Evolutionary conservation across 2,797 vertebrate species (phyloP), one percentile per base, ranked within the genome.

Genomic region (Pampus argenteus): DNA sequence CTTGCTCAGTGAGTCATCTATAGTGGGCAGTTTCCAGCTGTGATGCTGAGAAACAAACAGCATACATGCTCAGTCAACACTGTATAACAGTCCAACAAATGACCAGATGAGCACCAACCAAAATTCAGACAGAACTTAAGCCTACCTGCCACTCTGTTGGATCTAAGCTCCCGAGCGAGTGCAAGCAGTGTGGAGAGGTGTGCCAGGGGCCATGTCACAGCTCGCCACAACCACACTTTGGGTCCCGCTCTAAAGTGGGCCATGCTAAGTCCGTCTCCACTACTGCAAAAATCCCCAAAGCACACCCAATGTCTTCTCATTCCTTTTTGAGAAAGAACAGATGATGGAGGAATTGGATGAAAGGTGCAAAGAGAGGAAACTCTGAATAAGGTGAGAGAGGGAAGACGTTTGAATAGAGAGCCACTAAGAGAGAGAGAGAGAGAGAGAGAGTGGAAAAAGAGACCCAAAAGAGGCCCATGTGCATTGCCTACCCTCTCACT

Each of bases 111-210:
- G 66, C 18, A 17, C 26, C 50, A 18, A 20, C 18, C 3, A 17
- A 40, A 40, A 40, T 2, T 40, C 38, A 17, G 15, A 40, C 38
- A 17, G 1, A 62, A 8, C 31, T 59, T 5, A 5, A 28, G 45
- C 89, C 51, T 91, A 92, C 88, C 89, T 90, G 75, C 49, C 17
- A n/a, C 49, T 61, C 73, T 76, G 66, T 28, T 66, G 66, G 71
- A 60, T 29, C 63, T 31, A 56, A 45, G 52, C 18, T 65, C 49
- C 60, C 34, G 54, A 25, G 31, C 13, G 1, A 59, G 66, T 63
- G 79, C 74, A 38, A 91, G 74, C 48, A 89, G 48, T 29, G 70
- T 25, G 57, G 76, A 71, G 29, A 91, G 28, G 36, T 65, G 77
- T 23, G 59, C 64, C 60, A 81, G 0, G 0, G 88, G 82, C 81